Evolutionary conservation across 1,140 invertebrate genomes (phyloP).

Genomic region (Platyscapa corneri): DNA sequence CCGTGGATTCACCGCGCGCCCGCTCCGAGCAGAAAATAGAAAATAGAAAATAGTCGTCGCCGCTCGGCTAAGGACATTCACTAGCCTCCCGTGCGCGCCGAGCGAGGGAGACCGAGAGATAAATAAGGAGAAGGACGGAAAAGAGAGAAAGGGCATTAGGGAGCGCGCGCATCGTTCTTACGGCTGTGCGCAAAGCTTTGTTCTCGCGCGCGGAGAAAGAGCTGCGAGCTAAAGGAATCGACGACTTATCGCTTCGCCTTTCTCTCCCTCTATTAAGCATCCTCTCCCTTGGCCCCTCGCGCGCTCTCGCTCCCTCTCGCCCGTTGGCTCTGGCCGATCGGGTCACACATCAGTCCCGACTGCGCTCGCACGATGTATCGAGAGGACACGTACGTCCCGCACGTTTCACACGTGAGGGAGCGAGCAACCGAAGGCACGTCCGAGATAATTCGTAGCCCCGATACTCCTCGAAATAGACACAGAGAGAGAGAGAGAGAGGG

Average conservation of each 20-base stretch:
- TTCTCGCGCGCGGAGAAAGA: conserved; percentile 48
- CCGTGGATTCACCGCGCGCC: not conserved
- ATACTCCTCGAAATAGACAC: no score
- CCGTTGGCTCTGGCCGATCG: conserved; percentile 20
- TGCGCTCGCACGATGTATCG: not conserved
- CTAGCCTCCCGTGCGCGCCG: conserved; percentile 28
- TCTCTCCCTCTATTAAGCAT: conserved; percentile 49
- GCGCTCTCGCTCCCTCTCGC: not conserved
- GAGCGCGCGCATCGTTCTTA: conserved; percentile 36
- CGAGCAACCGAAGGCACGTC: conserved; percentile 41
- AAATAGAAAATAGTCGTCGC: conserved; percentile 46
- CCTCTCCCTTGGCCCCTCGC: not conserved
- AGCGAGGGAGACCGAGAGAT: conserved; percentile 16
- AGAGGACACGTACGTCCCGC: conserved; percentile 17
- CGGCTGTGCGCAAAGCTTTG: conserved; percentile 2
- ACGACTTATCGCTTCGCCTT: conserved; percentile 53
- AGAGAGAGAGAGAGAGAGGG: no score
- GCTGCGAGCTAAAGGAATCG: conserved; percentile 43
- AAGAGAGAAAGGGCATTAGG: conserved; percentile 44
- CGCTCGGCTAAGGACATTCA: conserved; percentile 45
- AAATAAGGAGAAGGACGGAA: conserved; percentile 17
- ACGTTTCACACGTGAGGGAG: not conserved
- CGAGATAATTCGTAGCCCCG: not conserved
- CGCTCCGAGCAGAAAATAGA: conserved; percentile 19
- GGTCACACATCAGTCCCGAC: conserved; percentile 50